phyloP scores from a whole-genome alignment of 2,888 invertebrate species.

The Eristalis arbustorum region DNA sequence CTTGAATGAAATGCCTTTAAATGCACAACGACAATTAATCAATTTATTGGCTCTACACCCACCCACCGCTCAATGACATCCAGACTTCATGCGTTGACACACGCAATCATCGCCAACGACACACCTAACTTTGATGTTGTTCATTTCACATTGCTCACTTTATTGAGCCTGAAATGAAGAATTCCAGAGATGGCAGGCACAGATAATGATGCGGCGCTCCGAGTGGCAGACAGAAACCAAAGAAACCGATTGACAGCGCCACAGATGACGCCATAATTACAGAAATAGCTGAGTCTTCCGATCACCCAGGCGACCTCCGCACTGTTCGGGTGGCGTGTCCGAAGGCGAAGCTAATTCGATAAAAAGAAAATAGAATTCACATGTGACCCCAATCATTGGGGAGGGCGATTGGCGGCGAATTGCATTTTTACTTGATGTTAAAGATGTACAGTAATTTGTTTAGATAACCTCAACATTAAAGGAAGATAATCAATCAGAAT shows the following conservation, averaged over 20 bases:
- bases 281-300: neutral
- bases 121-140: constrained; percentile 9
- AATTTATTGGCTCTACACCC: neutral
- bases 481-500: neutral
- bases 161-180: constrained; percentile 11
- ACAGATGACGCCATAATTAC: neutral
- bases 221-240: neutral
- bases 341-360: constrained; percentile 8
- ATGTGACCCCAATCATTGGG: neutral
- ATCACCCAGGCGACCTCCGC: neutral
- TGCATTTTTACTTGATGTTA: neutral
- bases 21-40: neutral
- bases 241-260: neutral
- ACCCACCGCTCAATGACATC: neutral
- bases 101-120: constrained; percentile 7
- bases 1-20: neutral
- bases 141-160: neutral
- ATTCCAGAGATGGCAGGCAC: neutral
- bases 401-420: neutral
- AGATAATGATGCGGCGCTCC: neutral
- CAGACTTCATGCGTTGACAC: neutral
- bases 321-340: neutral
- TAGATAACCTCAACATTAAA: neutral
- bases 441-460: constrained; percentile 1
- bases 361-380: constrained; percentile 2